Evolutionary conservation across 1,140 invertebrate species (phyloP).

Genomic region (Plutomurus gul): DNA sequence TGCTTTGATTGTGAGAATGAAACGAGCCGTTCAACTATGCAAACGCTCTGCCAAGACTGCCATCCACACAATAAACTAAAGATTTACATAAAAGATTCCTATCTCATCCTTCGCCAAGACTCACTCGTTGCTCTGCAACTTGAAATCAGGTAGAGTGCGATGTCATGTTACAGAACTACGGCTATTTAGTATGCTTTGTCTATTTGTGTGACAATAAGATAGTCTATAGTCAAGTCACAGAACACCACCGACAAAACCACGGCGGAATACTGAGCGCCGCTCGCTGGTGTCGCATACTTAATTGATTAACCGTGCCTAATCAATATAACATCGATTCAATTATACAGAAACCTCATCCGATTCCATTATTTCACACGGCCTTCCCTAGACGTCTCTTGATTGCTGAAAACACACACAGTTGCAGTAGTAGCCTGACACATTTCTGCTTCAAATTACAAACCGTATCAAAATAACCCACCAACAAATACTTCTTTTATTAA

Average conservation of each 20-base stretch:
- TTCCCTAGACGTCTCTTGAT: neutral
- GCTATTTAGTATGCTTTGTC: too few relatives aligned
- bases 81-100: constrained; percentile 20
- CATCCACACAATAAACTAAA: constrained; percentile 23
- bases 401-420: neutral
- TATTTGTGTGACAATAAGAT: too few relatives aligned
- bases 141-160: constrained; percentile 3
- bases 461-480: neutral
- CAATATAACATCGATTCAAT: constrained; percentile 24
- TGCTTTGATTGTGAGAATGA: constrained; percentile 20
- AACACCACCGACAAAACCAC: too few relatives aligned
- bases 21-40: constrained; percentile 25
- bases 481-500: neutral
- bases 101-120: constrained; percentile 9
- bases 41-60: constrained; percentile 16
- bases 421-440: neutral
- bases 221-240: too few relatives aligned
- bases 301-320: constrained; percentile 24
- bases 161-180: too few relatives aligned
- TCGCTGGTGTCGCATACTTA: neutral
- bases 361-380: neutral
- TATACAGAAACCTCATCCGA: constrained; percentile 6
- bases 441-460: neutral
- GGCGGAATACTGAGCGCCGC: neutral
- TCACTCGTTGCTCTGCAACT: neutral